A percentile compares a stretch with the other conserved stretches of the same genome.
Evolutionary conservation across 2,113 vertebrate species (phyloP).

Genomic region (Oncorhynchus gorbuscha): DNA sequence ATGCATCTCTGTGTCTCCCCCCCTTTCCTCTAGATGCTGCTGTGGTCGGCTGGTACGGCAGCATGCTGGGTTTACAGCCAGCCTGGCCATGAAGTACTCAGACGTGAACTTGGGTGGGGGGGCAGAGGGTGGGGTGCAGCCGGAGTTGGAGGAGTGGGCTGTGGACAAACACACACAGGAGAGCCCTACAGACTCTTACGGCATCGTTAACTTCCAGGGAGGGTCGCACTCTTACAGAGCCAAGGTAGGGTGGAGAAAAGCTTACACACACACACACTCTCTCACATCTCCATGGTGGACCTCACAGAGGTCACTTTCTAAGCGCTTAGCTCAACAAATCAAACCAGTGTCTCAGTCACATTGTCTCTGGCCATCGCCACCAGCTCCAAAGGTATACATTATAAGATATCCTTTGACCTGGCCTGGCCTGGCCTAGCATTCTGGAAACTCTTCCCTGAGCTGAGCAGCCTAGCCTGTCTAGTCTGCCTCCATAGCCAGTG

Average conservation of each 20-base stretch:
- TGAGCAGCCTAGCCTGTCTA: no score
- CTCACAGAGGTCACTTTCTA: no score
- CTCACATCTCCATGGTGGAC: not conserved
- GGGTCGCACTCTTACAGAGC: slow-evolving; percentile 98
- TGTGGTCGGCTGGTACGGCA: slow-evolving; percentile 96
- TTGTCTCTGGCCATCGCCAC: no score
- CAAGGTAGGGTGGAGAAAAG: slow-evolving; percentile 76
- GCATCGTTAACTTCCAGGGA: slow-evolving; percentile 98
- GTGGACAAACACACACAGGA: slow-evolving; percentile 97
- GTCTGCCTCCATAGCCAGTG: no score
- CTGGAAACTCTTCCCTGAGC: no score
- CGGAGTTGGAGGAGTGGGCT: slow-evolving; percentile 88
- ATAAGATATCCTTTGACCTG: no score
- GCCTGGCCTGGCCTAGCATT: no score
- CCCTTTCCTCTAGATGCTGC: slow-evolving; percentile 80
- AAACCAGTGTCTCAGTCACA: no score
- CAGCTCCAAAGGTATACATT: no score
- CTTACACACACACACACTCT: slow-evolving; percentile 10
- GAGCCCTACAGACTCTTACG: slow-evolving; percentile 93
- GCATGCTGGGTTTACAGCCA: slow-evolving; percentile 94
- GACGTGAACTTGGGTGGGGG: slow-evolving; percentile 94
- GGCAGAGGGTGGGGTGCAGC: slow-evolving; percentile 70
- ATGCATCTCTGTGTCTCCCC: not conserved
- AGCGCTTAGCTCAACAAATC: no score
- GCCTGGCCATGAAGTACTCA: slow-evolving; percentile 92